These are phyloP conservation scores for Mamestra brassicae DNA, from an alignment of 2,888 invertebrate species.

Conservation along the genomic window DNA sequence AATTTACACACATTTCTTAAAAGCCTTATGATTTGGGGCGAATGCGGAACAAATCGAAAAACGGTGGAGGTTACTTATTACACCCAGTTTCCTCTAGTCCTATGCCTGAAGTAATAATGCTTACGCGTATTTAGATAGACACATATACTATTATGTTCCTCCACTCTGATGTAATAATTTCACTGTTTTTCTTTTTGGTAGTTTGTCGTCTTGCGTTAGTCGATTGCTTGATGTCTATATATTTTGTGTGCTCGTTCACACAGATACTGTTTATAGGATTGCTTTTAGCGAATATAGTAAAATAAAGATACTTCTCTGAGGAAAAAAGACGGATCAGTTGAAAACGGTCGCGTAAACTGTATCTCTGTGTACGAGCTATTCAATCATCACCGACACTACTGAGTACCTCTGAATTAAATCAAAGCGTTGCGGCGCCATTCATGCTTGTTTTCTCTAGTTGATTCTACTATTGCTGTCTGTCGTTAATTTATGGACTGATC, in stretches of 20 bases:
- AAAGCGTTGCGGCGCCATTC: constrained; percentile 42
- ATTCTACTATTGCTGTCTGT: constrained; percentile 34
- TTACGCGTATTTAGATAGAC: neutral
- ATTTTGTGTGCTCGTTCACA: neutral
- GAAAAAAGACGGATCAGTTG: neutral
- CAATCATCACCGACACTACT: neutral
- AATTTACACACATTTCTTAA: no score
- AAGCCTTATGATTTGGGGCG: no score
- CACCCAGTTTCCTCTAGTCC: neutral
- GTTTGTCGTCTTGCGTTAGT: neutral
- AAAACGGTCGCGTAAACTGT: neutral
- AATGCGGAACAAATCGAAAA: no score
- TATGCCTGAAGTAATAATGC: neutral
- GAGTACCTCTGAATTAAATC: constrained; percentile 34
- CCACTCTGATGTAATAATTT: neutral
- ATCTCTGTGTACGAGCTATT: neutral
- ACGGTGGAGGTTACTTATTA: neutral
- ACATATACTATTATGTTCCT: neutral
- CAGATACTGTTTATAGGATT: neutral
- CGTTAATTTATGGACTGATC: constrained; percentile 33
- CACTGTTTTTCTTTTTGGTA: neutral
- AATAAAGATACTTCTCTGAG: no score
- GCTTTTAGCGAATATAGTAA: neutral
- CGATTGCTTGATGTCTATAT: neutral
- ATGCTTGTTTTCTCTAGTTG: constrained; percentile 38